phyloP scores from a whole-genome alignment of 1,140 invertebrate species.

The Cotesia vestalis region DNA sequence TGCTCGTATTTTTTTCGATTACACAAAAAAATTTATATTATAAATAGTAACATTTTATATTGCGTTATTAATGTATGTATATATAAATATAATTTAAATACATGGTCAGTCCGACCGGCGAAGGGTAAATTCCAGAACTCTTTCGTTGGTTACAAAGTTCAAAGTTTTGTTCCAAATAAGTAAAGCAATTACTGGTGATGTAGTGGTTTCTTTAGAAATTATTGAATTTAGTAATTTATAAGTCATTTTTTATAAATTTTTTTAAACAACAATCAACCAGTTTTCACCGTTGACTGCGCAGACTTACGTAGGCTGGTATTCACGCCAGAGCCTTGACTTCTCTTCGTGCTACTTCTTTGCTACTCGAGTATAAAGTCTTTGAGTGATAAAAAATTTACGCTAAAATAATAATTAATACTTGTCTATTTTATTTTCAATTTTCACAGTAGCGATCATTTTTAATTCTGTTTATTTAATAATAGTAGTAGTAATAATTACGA shows the following conservation, averaged over 20 bases:
- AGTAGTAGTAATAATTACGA: too few species aligned
- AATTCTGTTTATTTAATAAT: too few species aligned
- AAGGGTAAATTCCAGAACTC: not conserved
- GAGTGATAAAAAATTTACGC: not conserved
- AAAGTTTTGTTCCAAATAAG: too few species aligned
- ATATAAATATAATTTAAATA: too few species aligned
- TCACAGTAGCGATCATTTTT: too few species aligned
- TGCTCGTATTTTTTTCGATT: conserved; percentile 4
- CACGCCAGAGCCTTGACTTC: conserved; percentile 32
- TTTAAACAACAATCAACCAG: conserved; percentile 25
- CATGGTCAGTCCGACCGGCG: not conserved
- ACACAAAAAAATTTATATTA: conserved; percentile 9
- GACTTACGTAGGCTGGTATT: conserved; percentile 12
- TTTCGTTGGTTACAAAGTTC: too few species aligned
- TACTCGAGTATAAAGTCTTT: not conserved
- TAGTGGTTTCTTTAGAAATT: too few species aligned
- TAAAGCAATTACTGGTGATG: too few species aligned
- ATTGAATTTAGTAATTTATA: not conserved
- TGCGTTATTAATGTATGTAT: not conserved
- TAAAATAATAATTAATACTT: not conserved
- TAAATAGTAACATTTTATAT: not conserved
- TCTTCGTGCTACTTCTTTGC: conserved; percentile 21
- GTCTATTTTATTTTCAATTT: not conserved
- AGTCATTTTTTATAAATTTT: conserved; percentile 12
- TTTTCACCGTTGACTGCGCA: conserved; percentile 18